Conservation (phyloP, 2,113 vertebrate species). For the Oncorhynchus tshawytscha region DNA sequence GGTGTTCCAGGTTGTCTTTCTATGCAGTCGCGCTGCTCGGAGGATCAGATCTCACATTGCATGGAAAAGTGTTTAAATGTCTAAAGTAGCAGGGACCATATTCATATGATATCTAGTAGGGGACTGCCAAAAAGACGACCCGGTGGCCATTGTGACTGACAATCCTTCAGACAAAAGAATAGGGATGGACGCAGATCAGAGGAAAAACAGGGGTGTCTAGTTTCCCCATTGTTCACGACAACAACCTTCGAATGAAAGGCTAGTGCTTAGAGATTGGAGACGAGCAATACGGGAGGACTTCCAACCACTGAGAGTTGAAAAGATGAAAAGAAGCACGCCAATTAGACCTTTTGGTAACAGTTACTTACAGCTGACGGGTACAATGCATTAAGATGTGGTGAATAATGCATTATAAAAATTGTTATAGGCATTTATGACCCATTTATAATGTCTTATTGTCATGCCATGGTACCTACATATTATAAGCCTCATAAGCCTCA, state of each 20-base stretch:
- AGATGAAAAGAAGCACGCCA: neutral
- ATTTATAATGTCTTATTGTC: no score
- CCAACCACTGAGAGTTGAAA: neutral
- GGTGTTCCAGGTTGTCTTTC: no score
- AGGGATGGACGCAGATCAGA: constrained; percentile 22
- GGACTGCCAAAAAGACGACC: neutral
- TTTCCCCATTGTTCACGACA: constrained; percentile 60
- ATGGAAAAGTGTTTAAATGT: neutral
- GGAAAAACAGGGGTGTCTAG: constrained; percentile 31
- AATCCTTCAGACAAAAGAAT: constrained; percentile 48
- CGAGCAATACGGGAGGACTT: constrained; percentile 32
- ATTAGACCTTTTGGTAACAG: no score
- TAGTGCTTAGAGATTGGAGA: constrained; percentile 47
- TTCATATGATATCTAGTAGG: neutral
- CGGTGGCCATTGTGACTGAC: constrained; percentile 38
- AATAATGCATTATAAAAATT: no score
- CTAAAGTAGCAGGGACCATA: neutral
- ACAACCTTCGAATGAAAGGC: constrained; percentile 49
- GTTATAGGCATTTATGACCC: no score
- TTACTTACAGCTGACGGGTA: neutral
- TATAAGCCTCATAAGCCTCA: no score
- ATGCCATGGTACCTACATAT: no score
- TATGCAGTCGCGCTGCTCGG: no score
- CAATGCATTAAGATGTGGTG: neutral
- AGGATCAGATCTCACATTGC: no score